phyloP scores from a whole-genome alignment of 2,113 vertebrate species.

The Ceyx melanurus region DNA sequence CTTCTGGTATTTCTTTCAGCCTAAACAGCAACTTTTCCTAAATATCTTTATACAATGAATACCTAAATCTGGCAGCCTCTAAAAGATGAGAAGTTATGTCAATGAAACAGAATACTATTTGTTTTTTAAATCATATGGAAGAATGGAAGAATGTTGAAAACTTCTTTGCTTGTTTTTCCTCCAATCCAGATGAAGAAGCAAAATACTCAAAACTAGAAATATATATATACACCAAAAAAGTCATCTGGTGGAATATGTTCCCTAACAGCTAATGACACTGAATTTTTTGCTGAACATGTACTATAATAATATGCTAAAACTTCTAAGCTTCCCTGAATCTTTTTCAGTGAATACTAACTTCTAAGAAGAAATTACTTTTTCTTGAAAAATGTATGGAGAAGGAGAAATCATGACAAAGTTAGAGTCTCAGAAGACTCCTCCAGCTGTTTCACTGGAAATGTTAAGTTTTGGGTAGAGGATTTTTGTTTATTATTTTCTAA shows the following conservation, averaged over 20 bases:
- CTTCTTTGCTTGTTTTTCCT: neutral
- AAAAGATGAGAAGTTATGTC: neutral
- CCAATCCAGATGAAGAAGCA: neutral
- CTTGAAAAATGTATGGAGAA: neutral
- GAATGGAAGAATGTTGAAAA: neutral
- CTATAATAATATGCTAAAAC: neutral
- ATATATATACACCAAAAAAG: neutral
- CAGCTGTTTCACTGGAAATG: neutral
- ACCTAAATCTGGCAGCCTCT: neutral
- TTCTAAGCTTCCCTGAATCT: neutral
- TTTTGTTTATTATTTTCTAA: neutral
- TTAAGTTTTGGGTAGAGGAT: accelerated
- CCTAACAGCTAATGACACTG: neutral
- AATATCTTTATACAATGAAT: neutral
- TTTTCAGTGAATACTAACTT: neutral
- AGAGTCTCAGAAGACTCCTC: neutral
- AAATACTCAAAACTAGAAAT: neutral
- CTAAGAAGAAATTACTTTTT: neutral
- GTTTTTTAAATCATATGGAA: neutral
- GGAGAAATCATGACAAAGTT: neutral
- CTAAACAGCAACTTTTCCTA: neutral
- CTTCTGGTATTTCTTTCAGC: neutral
- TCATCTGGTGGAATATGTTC: neutral
- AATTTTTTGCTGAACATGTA: neutral
- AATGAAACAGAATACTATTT: neutral